Evolutionary conservation across 92 coral and sea anemone genomes (phyloP), one percentile per base, ranked within the genome.

Genomic region (Epizoanthus rinbou): DNA sequence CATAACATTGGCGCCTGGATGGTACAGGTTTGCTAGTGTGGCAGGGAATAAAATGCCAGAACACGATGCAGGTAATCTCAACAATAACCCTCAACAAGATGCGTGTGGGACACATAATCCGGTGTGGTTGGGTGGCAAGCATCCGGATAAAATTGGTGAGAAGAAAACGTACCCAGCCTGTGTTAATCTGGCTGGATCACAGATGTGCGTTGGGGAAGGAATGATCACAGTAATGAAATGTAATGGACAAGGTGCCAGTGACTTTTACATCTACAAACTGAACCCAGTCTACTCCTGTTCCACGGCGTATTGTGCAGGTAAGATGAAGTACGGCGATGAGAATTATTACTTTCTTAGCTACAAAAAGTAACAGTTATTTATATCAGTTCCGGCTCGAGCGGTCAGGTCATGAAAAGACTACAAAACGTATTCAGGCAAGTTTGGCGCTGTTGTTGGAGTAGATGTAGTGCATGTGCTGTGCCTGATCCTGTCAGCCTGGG

Each of bases 221-320:
- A 52, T 0, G 14, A 73, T 73, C 25, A 73, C 39, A 52, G 79
- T 73, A 25, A 73, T 52, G 79, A 73, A 53, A 11, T 73, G 79
- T 47, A 35, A 16, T 0, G n/a, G 9, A 2, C 10, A 54, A 14
- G 6, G 16, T 43, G 52, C 1, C 11, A 5, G 24, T 71, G 62
- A 53, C 35, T 73, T 52, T 47, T 73, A 21, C 37, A 25, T 73
- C 25, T 73, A 73, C 57, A 15, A 73, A 24, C 62, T 73, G 37
- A n/a, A 52, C 21, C 78, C 78, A 23, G 62, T 22, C 17, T 21
- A 73, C 16, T 18, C 5, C 18, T 73, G 78, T 23, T 21, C 59
- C 19, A 22, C 22, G 78, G 78, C 78, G 0, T 73, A 73, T 54
- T 73, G 78, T 23, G 60, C 60, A 47, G 78, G 78, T 73, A 73